Percentiles rank a stretch among this genome's conserved stretches.
phyloP scores from a whole-genome alignment of 2,113 vertebrate genomes.

The Nycticorax nycticorax region DNA sequence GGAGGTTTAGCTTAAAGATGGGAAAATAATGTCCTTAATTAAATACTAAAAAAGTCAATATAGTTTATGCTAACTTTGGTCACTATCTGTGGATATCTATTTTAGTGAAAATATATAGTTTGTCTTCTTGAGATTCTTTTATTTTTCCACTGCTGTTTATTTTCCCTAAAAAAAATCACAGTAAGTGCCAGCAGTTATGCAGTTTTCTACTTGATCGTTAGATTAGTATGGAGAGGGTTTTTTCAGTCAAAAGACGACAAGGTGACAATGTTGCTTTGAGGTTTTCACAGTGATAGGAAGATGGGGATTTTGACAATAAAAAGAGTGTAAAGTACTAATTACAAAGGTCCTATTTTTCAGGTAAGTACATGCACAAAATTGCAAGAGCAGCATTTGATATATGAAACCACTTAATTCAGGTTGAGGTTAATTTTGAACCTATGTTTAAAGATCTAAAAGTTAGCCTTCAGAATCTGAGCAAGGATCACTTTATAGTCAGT shows the following conservation, averaged over 20 bases:
- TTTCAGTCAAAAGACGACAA: background rate
- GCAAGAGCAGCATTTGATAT: background rate
- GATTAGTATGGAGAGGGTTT: background rate
- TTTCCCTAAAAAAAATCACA: background rate
- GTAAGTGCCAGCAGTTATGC: accelerated
- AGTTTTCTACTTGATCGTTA: background rate
- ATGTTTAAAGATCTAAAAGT: background rate
- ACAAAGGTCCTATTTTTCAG: background rate
- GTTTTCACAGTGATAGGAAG: background rate
- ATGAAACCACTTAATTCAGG: background rate
- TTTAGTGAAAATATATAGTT: background rate
- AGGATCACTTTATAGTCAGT: background rate
- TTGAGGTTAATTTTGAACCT: background rate
- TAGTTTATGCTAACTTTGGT: background rate
- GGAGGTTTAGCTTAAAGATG: background rate
- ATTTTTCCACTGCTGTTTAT: background rate
- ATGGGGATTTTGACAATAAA: background rate
- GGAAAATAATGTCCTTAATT: background rate
- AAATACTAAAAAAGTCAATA: background rate
- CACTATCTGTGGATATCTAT: background rate
- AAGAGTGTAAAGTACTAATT: background rate
- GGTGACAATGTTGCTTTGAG: background rate
- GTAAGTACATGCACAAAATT: background rate
- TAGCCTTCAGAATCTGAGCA: background rate
- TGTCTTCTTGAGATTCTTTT: background rate